Percentiles rank a stretch among this genome's conserved stretches.
Conservation (phyloP, 2,797 vertebrate species). For the Xenops minutus region DNA sequence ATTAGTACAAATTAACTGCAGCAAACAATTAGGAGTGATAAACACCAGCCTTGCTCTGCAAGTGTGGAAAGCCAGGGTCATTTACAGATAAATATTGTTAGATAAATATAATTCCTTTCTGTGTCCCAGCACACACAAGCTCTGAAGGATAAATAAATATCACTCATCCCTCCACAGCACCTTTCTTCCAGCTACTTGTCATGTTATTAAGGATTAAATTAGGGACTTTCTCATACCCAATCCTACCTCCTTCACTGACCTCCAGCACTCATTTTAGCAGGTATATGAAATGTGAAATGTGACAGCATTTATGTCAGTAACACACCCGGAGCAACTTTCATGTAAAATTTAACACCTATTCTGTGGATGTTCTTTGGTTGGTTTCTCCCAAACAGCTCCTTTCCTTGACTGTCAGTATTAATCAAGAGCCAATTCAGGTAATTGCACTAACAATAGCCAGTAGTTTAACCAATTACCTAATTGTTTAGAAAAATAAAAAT, state of each 20-base stretch:
- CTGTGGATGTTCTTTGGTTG: not conserved
- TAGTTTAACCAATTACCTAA: not conserved
- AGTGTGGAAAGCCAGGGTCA: not conserved
- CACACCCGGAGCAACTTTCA: not conserved
- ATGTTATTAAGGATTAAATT: not conserved
- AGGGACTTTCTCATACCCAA: not conserved
- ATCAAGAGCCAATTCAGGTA: not conserved
- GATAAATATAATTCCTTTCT: not conserved
- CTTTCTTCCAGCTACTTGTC: not conserved
- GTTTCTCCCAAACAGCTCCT: not conserved
- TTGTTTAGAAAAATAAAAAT: not conserved
- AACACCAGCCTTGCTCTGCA: not conserved
- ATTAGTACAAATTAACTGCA: not conserved
- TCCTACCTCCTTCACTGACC: not conserved
- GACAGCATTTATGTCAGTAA: not conserved
- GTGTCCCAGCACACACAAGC: not conserved
- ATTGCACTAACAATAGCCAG: not conserved
- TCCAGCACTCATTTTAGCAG: not conserved
- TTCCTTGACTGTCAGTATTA: not conserved
- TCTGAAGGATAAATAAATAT: not conserved
- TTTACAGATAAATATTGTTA: not conserved
- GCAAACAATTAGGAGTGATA: not conserved
- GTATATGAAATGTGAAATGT: fast-evolving
- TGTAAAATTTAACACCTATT: not conserved
- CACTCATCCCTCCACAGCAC: not conserved